phyloP scores from a whole-genome alignment of 2,113 vertebrate genomes.

The Hiodon alosoides region DNA sequence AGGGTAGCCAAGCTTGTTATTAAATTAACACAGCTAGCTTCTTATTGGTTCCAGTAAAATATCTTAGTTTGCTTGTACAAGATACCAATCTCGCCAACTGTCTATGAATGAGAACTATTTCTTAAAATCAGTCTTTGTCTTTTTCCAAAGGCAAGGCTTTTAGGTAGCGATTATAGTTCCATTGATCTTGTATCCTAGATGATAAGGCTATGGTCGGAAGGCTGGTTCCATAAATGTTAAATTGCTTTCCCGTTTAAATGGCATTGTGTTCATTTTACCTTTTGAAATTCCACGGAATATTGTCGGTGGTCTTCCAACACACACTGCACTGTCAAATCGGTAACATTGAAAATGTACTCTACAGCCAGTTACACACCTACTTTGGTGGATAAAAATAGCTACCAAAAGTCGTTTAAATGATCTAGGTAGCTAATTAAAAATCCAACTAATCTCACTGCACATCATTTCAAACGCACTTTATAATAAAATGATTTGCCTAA shows the following conservation, averaged over 20 bases:
- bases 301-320: not conserved
- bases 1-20: too few relatives aligned
- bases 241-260: not conserved
- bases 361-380: not conserved
- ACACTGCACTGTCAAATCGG: not conserved
- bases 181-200: too few relatives aligned
- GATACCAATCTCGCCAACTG: too few relatives aligned
- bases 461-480: not conserved
- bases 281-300: not conserved
- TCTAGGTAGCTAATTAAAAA: slow-evolving; percentile 4
- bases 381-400: not conserved
- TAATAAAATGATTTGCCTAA: not conserved
- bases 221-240: not conserved
- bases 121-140: too few relatives aligned
- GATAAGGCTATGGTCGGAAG: too few relatives aligned
- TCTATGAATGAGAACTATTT: too few relatives aligned
- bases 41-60: too few relatives aligned
- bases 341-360: not conserved
- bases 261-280: slow-evolving; percentile 5
- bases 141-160: too few relatives aligned
- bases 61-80: too few relatives aligned
- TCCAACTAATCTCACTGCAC: slow-evolving; percentile 10
- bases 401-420: not conserved
- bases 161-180: too few relatives aligned
- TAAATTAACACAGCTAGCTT: too few relatives aligned